Evolutionary conservation across 2,113 vertebrate genomes (phyloP).

Genomic region (Manacus vitellinus): DNA sequence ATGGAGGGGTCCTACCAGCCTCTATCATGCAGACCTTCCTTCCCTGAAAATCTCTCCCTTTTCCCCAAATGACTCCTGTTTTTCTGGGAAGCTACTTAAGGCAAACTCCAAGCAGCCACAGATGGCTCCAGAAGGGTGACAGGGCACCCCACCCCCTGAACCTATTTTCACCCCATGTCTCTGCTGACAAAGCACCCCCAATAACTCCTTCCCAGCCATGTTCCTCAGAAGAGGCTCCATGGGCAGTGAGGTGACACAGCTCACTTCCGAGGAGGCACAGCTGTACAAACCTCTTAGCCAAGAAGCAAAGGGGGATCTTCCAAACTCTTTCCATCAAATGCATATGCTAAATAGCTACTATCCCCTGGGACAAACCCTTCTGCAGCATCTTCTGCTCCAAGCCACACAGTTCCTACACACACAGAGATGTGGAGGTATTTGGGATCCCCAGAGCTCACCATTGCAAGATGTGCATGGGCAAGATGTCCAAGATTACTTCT

Average conservation of each 20-base stretch:
- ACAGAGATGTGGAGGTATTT: neutral
- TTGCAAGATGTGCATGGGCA: neutral
- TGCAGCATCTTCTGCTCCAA: neutral
- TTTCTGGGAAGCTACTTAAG: neutral
- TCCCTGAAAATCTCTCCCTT: neutral
- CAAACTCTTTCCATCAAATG: neutral
- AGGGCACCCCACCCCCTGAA: neutral
- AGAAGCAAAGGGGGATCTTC: neutral
- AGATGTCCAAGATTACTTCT: neutral
- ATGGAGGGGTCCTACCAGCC: neutral
- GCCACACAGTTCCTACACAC: neutral
- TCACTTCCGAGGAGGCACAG: neutral
- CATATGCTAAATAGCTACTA: neutral
- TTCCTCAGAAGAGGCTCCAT: neutral
- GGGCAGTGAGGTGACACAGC: neutral
- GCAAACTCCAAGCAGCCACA: neutral
- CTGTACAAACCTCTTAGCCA: neutral
- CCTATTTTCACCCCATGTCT: neutral
- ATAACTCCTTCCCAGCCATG: neutral
- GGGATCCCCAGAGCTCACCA: neutral
- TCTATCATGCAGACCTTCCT: neutral
- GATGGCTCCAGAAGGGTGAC: neutral
- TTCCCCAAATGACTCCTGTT: neutral
- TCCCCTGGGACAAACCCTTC: neutral
- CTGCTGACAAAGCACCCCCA: neutral